Conservation (phyloP, 2,113 vertebrate genomes). For the Burhinus oedicnemus region DNA sequence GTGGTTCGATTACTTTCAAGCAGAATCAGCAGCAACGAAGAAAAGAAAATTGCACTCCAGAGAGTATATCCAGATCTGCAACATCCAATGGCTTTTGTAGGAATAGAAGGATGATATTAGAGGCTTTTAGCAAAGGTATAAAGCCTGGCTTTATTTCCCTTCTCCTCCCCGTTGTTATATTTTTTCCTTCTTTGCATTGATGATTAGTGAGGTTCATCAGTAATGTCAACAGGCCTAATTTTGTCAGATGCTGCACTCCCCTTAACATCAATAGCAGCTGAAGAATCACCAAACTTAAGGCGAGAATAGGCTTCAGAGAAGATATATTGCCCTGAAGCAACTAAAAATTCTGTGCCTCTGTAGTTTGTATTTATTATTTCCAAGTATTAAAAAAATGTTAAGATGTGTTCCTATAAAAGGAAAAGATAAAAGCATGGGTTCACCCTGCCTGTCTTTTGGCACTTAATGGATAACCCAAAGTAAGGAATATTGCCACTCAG, state of each 20-base stretch:
- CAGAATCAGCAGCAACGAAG: conserved; percentile 7
- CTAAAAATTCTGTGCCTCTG: not conserved
- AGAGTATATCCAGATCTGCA: not conserved
- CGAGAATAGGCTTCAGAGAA: not conserved
- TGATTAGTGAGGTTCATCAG: not conserved
- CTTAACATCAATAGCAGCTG: not conserved
- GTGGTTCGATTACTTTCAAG: not conserved
- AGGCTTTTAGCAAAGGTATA: conserved; percentile 1
- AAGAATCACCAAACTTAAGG: not conserved
- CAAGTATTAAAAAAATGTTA: not conserved
- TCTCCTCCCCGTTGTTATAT: not conserved
- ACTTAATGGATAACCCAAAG: not conserved
- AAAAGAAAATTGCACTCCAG: not conserved
- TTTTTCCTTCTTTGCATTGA: not conserved
- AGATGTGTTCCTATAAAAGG: not conserved
- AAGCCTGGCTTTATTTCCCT: not conserved
- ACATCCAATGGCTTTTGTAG: not conserved
- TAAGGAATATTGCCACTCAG: not conserved
- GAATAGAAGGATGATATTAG: not conserved
- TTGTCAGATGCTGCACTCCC: not conserved
- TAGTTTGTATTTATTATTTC: conserved; percentile 8
- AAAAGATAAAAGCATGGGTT: not conserved
- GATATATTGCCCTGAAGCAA: not conserved
- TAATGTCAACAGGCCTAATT: not conserved
- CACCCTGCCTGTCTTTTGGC: not conserved